Evolutionary conservation across 2,888 invertebrate genomes (phyloP), one percentile per base, ranked within the genome.

Genomic region (Dendrolimus pini): DNA sequence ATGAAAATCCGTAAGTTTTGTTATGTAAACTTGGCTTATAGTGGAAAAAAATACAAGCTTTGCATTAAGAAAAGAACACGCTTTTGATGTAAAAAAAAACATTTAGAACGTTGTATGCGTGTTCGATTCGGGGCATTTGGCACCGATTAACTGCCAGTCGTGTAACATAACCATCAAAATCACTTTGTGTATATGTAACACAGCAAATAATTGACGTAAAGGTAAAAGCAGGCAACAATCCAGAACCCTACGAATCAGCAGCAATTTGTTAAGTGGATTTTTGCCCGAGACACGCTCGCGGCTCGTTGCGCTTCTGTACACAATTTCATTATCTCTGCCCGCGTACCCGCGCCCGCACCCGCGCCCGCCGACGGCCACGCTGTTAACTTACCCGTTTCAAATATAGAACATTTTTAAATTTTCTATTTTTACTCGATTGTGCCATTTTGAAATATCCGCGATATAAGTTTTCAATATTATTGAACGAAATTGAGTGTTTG

Each of bases 221-320:
- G 82, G 85, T 84, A 86, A 86, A 86, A 88, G 84, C 86, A 82
- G 85, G 78, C 87, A 89, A 86, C 89, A 89, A 89, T 87, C 88
- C 88, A 83, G 85, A 89, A 85, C 89, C 89, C 87, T 85, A 82
- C 88, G 89, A 89, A 90, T 90, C 90, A 89, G 89, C 90, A 87
- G 89, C 90, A 91, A 91, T 91, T 91, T 91, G 91, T 91, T 90
- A 91, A 91, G 91, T 91, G 91, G 91, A 91, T 91, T 91, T 91
- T 91, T 90, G 88, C 82, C 84, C 89, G 90, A 89, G 89, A 89
- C 89, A 87, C 86, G 88, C 86, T 84, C 88, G 77, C 84, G 88
- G 80, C 86, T 85, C 90, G 89, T 83, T 87, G 89, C 90, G 89
- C 89, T 86, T 80, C 87, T 89, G 85, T 87, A 89, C 90, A 89